Evolutionary conservation across 2,888 invertebrate species (phyloP).

Genomic region (Mesopsocus fuscifrons): DNA sequence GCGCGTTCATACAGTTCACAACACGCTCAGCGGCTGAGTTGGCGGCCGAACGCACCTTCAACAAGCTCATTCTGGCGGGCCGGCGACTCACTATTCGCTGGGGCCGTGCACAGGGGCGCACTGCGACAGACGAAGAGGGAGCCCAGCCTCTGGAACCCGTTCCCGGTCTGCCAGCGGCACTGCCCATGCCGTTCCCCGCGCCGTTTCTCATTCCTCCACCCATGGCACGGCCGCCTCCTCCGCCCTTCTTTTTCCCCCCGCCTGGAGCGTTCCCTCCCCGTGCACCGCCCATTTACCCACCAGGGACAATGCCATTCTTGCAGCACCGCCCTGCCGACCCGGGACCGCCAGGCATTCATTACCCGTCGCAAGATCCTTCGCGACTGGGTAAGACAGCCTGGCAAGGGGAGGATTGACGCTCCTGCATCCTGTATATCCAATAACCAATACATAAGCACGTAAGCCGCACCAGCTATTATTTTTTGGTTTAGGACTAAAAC

Average conservation of each 20-base stretch:
- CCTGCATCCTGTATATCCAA: too few relatives aligned
- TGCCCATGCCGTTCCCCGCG: slow-evolving; percentile 31
- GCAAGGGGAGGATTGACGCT: slow-evolving; percentile 11
- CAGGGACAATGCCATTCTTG: slow-evolving; percentile 18
- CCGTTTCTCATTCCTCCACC: slow-evolving; percentile 14
- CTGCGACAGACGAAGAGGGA: slow-evolving; percentile 24
- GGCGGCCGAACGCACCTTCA: slow-evolving; percentile 90
- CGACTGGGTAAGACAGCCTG: slow-evolving; percentile 53
- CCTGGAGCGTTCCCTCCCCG: slow-evolving; percentile 20
- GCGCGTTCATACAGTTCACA: slow-evolving; percentile 95
- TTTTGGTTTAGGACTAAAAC: too few relatives aligned
- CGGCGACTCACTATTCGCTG: slow-evolving; percentile 92
- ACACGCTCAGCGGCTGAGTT: slow-evolving; percentile 75
- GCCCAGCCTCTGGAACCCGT: slow-evolving; percentile 46
- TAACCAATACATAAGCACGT: too few relatives aligned
- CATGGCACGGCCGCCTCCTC: slow-evolving; percentile 25
- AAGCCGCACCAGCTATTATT: too few relatives aligned
- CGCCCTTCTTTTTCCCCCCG: slow-evolving; percentile 28
- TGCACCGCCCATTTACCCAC: slow-evolving; percentile 17
- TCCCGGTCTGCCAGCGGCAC: slow-evolving; percentile 45
- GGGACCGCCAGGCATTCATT: slow-evolving; percentile 44
- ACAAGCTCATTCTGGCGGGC: slow-evolving; percentile 70
- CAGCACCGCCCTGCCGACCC: slow-evolving; percentile 22
- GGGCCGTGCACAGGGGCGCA: slow-evolving; percentile 83
- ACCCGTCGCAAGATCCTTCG: slow-evolving; percentile 95